Evolutionary conservation across 2,113 vertebrate species (phyloP), one percentile per base, ranked within the genome.

Genomic region (Myrmophylax atrothorax): DNA sequence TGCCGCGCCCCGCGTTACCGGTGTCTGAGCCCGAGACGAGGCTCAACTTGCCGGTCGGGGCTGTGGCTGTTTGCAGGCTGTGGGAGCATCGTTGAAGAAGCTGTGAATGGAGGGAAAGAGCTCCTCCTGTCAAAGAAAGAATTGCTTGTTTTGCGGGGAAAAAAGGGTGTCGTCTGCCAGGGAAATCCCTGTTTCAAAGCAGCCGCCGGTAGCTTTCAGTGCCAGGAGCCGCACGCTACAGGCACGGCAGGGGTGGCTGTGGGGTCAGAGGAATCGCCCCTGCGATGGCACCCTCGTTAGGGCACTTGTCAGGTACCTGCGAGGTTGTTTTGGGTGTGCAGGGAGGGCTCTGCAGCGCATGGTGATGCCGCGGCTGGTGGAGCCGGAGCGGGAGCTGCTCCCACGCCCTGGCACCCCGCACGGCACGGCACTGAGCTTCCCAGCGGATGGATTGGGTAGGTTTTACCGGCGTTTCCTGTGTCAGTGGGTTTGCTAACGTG

Each of bases 361-460:
- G 20, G 40, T 35, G 87, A 3, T 2, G 3, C 35, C 8, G 1
- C 3, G n/a, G 44, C 64, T 12, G 70, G 12, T 5, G 35, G 17
- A 18, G 50, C 50, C 16, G 20, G 18, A n/a, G 6, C 4, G 5
- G 40, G 74, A 82, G 86, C 55, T 58, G 74, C 29, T 26, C 44
- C 56, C 1, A 1, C 0, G 0, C 44, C 12, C 18, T 4, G 60
- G 20, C 12, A 25, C 56, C n/a, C 16, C 70, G 78, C 69, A 40
- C 38, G 14, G 59, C 56, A 0, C 0, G 14, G 50, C 47, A 4
- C 66, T 4, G 6, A 66, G 25, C 60, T 53, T 76, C 66, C 22
- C 49, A 2, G 0, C 2, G 14, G 42, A 6, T 1, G 2, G 24
- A 3, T 47, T 2, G 17, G 14, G 18, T 28, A 70, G 33, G 3